Evolutionary conservation across 2,113 vertebrate genomes (phyloP).

Genomic region (Ammodytes dubius): DNA sequence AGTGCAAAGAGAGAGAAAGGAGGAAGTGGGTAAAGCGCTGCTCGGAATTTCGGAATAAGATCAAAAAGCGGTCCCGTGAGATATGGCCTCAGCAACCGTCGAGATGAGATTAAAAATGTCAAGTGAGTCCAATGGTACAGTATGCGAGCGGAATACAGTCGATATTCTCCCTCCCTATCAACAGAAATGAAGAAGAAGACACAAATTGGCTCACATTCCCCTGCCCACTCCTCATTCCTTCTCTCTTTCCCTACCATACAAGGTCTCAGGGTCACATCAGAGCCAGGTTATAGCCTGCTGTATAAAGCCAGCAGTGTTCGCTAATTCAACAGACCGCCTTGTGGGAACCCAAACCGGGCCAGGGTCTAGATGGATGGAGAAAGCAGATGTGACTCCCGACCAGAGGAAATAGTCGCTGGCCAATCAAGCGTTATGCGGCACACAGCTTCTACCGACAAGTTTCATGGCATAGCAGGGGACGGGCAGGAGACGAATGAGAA

Average conservation of each 20-base stretch:
- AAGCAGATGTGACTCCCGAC: constrained; percentile 80
- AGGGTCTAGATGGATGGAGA: constrained; percentile 71
- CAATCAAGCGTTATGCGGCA: constrained; percentile 63
- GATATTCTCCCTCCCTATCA: constrained; percentile 33
- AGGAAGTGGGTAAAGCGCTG: constrained; percentile 50
- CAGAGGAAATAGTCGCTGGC: constrained; percentile 71
- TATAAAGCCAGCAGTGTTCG: constrained; percentile 72
- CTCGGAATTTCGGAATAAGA: constrained; percentile 70
- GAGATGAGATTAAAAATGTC: constrained; percentile 71
- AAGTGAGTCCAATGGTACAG: constrained; percentile 54
- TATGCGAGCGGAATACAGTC: constrained; percentile 48
- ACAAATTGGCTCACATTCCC: constrained; percentile 16
- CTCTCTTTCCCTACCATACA: constrained; percentile 11
- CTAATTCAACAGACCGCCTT: constrained; percentile 75
- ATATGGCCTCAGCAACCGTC: constrained; percentile 59
- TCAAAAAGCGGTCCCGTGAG: constrained; percentile 70
- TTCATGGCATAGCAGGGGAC: constrained; percentile 48
- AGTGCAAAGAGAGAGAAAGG: constrained; percentile 23
- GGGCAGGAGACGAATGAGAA: constrained; percentile 48
- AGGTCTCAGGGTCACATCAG: constrained; percentile 67
- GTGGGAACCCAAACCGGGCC: constrained; percentile 65
- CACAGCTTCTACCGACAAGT: constrained; percentile 47
- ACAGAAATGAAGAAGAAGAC: constrained; percentile 37
- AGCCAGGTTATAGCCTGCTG: constrained; percentile 67
- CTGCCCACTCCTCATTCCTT: not conserved